Base-by-base conservation (phyloP, 2,113 vertebrate species). In the Meleagris gallopavo region DNA sequence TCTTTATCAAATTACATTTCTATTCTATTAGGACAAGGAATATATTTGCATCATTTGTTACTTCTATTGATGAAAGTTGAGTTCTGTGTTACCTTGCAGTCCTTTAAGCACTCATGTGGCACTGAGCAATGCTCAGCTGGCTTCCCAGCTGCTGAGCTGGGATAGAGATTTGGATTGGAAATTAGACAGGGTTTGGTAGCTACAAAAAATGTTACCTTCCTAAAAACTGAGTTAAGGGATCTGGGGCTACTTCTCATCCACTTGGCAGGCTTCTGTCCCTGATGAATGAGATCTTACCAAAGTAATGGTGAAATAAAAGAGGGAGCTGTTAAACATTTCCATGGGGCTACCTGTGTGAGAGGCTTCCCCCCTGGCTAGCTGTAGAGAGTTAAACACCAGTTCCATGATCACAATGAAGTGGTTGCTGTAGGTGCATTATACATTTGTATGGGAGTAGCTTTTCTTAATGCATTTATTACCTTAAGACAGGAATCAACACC, bases 381-480 rank as follows among this genome's bases (percentile, higher is more conserved):
- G 25, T 17, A 57, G 40, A 57, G 34, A 38, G 48, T 34, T 40
- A 40, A 58, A 34, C 36, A 24, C 36, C 5, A 50, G 6, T 27
- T 45, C 24, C 36, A 7, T 10, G 8, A 3, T n/a, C 13, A 6
- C 13, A 58, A 15, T 36, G 21, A 30, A 38, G 43, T 20, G 25
- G 29, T 16, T 79, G 10, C 6, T 22, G 48, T 5, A 43, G 10
- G 40, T 60, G 45, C 30, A 1, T 4, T 24, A 5, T 1, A 4
- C 24, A 38, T 30, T 38, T 54, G 4, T 19, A 27, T 8, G 25
- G 64, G 50, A 55, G 55, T 24, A 29, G 16, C 43, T 36, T 40
- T 32, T 2, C 25, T 20, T 46, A 11, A 8, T 46, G 4, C 2
- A 0, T 10, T 2, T 15, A 2, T 27, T 58, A 15, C 55, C 43